Evolutionary conservation across 2,888 invertebrate species (phyloP).

Genomic region (Drosophila anomalata): DNA sequence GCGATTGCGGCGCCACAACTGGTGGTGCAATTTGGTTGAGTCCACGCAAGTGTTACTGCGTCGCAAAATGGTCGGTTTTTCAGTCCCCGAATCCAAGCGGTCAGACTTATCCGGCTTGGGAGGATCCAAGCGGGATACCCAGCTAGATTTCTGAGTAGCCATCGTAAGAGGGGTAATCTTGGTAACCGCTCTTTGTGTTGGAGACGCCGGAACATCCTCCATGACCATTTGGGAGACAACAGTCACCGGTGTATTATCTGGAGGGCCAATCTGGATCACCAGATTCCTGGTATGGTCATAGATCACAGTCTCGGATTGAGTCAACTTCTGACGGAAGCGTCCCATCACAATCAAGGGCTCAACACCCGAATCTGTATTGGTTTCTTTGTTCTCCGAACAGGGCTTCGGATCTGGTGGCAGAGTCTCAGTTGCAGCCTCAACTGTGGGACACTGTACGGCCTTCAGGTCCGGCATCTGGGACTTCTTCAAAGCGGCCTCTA

Average conservation of each 20-base stretch:
- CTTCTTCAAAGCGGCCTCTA: constrained; percentile 30
- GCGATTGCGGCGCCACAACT: not conserved
- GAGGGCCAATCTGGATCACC: constrained; percentile 16
- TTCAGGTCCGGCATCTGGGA: not conserved
- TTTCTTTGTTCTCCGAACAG: not conserved
- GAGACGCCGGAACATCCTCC: constrained; percentile 6
- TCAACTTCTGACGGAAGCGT: constrained; percentile 45
- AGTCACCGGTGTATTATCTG: not conserved
- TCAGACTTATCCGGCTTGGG: not conserved
- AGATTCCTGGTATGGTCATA: constrained; percentile 53
- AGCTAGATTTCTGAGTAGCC: constrained; percentile 7
- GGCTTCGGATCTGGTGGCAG: not conserved
- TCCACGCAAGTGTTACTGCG: not conserved
- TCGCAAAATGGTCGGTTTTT: not conserved
- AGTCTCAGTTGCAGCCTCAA: not conserved
- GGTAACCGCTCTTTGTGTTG: constrained; percentile 5
- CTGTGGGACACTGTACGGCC: not conserved
- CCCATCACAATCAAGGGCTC: constrained; percentile 36
- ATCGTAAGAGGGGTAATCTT: not conserved
- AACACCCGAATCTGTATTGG: not conserved
- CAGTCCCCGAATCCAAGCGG: not conserved
- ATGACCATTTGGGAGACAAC: not conserved
- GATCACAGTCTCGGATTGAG: constrained; percentile 54
- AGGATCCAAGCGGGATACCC: not conserved
- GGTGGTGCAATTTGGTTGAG: not conserved